phyloP scores from a whole-genome alignment of 2,888 invertebrate genomes.

The Drosophila prolongata region DNA sequence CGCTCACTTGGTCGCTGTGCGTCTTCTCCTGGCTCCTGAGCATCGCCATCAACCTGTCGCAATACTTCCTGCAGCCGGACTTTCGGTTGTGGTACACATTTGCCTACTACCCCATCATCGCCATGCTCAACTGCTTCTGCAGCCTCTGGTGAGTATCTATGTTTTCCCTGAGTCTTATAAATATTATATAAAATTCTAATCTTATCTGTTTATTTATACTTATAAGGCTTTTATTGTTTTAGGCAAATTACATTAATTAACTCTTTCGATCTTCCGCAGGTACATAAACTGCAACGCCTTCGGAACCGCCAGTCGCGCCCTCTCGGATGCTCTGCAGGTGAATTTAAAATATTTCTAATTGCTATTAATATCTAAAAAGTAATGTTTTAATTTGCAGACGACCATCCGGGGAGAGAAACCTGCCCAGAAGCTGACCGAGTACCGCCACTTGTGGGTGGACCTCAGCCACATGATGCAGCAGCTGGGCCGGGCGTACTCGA shows the following conservation, averaged over 20 bases:
- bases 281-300: constrained; percentile 88
- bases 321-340: constrained; percentile 86
- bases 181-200: no score
- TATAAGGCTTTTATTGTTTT: no score
- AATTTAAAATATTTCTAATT: background rate
- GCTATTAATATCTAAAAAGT: no score
- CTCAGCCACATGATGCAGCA: constrained; percentile 92
- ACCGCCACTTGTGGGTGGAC: constrained; percentile 89
- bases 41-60: constrained; percentile 88
- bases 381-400: constrained; percentile 81
- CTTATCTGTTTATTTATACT: no score
- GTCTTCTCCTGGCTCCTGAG: constrained; percentile 88
- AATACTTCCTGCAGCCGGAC: constrained; percentile 89
- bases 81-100: constrained; percentile 90
- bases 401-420: constrained; percentile 88
- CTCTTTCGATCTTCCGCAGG: background rate
- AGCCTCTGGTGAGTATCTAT: constrained; percentile 86
- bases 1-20: constrained; percentile 88
- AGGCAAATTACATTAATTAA: no score
- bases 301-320: constrained; percentile 88
- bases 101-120: constrained; percentile 90
- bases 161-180: no score
- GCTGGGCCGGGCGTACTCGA: constrained; percentile 89
- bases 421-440: constrained; percentile 88
- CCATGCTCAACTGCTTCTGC: constrained; percentile 90